Conservation (phyloP, 2,888 invertebrate species). For the Athalia circularis region DNA sequence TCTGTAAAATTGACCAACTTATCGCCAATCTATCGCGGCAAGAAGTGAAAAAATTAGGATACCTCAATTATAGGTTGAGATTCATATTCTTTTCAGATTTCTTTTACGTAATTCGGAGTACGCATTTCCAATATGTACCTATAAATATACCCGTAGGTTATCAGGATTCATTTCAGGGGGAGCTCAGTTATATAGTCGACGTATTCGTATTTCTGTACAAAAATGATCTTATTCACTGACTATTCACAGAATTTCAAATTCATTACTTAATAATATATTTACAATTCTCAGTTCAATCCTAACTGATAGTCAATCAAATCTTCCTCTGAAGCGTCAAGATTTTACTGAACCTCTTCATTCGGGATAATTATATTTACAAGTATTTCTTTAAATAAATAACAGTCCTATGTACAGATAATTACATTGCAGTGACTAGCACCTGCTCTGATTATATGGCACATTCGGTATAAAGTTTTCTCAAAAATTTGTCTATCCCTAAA, state of each 20-base stretch:
- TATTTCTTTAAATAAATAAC: conserved; percentile 28
- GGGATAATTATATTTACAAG: conserved; percentile 12
- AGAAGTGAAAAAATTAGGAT: too few species aligned
- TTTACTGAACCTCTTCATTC: neutral
- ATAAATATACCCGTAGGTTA: too few species aligned
- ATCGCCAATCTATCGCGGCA: too few species aligned
- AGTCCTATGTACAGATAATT: conserved; percentile 30
- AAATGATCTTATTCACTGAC: neutral
- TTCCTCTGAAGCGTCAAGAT: too few species aligned
- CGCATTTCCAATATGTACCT: too few species aligned
- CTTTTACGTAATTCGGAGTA: too few species aligned
- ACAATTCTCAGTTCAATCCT: conserved; percentile 7
- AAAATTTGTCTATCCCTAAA: neutral
- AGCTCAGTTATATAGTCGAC: too few species aligned
- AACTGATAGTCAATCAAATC: neutral
- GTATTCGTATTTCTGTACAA: too few species aligned
- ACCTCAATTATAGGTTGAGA: too few species aligned
- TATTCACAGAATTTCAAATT: neutral
- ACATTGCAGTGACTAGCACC: conserved; percentile 38
- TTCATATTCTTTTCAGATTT: too few species aligned
- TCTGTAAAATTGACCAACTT: too few species aligned
- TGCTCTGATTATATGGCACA: conserved; percentile 18
- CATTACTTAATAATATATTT: conserved; percentile 1
- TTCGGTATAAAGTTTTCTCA: conserved; percentile 22
- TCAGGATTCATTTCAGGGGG: too few species aligned